Base-by-base conservation (phyloP, 2,113 vertebrate genomes). In the Dicentrarchus labrax region DNA sequence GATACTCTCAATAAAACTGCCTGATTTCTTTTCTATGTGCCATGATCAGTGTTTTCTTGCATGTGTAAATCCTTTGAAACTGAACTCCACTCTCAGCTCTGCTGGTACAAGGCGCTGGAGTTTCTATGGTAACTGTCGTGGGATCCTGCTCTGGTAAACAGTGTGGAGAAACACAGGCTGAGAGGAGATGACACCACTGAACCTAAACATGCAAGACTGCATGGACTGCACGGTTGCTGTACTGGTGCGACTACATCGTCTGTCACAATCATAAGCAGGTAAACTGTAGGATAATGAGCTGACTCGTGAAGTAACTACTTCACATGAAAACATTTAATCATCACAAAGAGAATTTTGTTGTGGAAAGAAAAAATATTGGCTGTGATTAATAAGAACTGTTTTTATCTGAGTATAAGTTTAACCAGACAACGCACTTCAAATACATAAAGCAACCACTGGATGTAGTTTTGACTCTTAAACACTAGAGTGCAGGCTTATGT, bases 121-220 rank as follows among this genome's bases (percentile, higher is more conserved):
- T 94, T 93, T 86, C 94, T 83, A 94, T 94, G 91, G 92, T 72
- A 94, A 94, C 91, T 78, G 88, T 72, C 39, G 65, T 86, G 83
- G 83, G 90, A 89, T 88, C 80, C 80, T 72, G 74, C 22, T 70
- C 81, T 77, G 75, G 90, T 89, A 90, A 93, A 93, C 83, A 93
- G 81, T 56, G 79, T 83, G 80, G 57, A 87, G 86, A 78, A 67
- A 76, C 72, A 86, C 61, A 16, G 48, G 61, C 66, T 56, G 78
- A 76, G 80, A 21, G 51, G 45, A 70, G 74, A 85, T 30, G 74
- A 88, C 80, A 62, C 59, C 3, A 11, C 12, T 73, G 48, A 82
- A 76, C 60, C 59, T 21, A 13, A 62, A 80, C 85, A 72, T 47
- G 57, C 51, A 48, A 19, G 71, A 78, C 4, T 47, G 22, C 38